Evolutionary conservation across 2,888 invertebrate species (phyloP).

Genomic region (Netelia melanura): DNA sequence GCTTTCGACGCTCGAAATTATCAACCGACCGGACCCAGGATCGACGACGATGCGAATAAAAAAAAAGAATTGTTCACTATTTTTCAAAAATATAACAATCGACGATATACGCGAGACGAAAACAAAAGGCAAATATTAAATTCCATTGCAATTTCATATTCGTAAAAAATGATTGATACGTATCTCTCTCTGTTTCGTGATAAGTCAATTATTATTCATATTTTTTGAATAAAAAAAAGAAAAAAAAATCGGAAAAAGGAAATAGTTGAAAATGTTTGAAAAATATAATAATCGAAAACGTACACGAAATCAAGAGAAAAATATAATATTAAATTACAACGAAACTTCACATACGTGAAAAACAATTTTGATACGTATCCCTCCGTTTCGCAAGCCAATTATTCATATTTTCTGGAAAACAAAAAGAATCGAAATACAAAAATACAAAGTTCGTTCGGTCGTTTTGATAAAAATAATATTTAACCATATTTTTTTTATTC

Average conservation of each 20-base stretch:
- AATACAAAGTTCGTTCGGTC: background rate
- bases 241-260: background rate
- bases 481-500: constrained; percentile 16
- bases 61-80: background rate
- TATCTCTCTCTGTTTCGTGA: no score
- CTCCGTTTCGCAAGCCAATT: background rate
- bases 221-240: background rate
- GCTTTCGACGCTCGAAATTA: constrained; percentile 7
- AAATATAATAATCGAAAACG: background rate
- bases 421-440: background rate
- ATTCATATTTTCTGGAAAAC: background rate
- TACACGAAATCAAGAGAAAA: no score
- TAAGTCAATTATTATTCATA: background rate
- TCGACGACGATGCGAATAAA: background rate
- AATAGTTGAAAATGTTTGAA: background rate
- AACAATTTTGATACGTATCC: no score
- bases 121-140: no score
- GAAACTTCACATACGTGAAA: no score
- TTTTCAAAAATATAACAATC: background rate
- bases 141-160: no score
- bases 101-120: no score
- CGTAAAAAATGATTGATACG: no score
- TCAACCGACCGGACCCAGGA: background rate
- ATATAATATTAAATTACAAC: no score
- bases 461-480: background rate